Evolutionary conservation across 2,888 invertebrate genomes (phyloP).

Genomic region (Drosophila multiciliata): DNA sequence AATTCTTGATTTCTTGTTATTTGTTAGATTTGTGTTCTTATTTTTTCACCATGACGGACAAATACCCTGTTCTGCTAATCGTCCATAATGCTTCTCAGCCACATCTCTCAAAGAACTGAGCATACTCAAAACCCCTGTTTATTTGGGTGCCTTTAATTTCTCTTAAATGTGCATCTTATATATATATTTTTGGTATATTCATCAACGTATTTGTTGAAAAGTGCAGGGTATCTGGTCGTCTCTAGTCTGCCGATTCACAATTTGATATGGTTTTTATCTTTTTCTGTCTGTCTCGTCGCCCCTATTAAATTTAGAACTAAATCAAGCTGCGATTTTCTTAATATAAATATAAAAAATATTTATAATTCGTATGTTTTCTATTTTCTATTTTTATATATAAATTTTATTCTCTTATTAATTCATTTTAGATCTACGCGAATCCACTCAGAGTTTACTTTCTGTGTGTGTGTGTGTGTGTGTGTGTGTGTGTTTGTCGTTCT

Average conservation of each 20-base stretch:
- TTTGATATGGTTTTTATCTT: background rate
- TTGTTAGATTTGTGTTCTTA: background rate
- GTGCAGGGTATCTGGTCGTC: conserved; percentile 33
- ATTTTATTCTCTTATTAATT: conserved; percentile 43
- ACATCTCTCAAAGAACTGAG: background rate
- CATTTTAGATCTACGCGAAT: conserved; percentile 43
- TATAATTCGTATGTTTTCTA: conserved; percentile 41
- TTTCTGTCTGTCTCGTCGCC: conserved; percentile 23
- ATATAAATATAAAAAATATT: conserved; percentile 60
- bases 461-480: conserved; percentile 18
- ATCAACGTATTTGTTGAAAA: background rate
- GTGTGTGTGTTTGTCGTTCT: conserved; percentile 25
- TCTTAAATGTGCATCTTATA: background rate
- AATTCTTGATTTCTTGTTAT: conserved; percentile 26
- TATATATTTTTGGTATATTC: background rate
- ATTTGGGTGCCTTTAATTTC: no score
- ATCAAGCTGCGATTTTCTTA: conserved; percentile 61
- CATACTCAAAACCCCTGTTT: no score
- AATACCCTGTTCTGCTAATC: background rate
- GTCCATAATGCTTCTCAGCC: background rate
- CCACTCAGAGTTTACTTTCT: conserved; percentile 18
- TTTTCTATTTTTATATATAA: conserved; percentile 14
- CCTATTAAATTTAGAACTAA: conserved; percentile 55
- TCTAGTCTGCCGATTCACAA: no score
- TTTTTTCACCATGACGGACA: background rate